These are phyloP conservation scores for Thecophora atra DNA, from an alignment of 2,888 invertebrate genomes.

Conservation along the genomic window DNA sequence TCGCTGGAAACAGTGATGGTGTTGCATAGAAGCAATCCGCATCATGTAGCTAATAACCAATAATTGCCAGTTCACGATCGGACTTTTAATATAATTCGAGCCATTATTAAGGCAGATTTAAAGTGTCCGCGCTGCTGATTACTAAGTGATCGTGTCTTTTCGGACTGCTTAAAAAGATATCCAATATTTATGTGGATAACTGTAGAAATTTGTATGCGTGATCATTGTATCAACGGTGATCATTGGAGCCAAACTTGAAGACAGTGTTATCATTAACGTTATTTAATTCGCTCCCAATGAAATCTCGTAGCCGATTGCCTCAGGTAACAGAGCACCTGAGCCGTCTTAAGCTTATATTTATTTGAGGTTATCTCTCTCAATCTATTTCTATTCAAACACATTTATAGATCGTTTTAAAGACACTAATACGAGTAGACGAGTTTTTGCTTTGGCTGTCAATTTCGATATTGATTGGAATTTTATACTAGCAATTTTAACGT, in stretches of 20 bases:
- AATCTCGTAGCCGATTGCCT: conserved; percentile 4
- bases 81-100: neutral
- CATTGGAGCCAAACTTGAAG: neutral
- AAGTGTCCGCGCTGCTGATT: neutral
- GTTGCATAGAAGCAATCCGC: neutral
- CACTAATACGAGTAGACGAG: too few species aligned
- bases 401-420: neutral
- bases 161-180: neutral
- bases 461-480: neutral
- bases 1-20: neutral
- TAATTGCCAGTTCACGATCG: conserved; percentile 11
- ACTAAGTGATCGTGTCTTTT: conserved; percentile 18
- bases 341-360: neutral
- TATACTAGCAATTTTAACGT: neutral
- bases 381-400: conserved; percentile 6
- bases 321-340: neutral
- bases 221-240: conserved; percentile 10
- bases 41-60: conserved; percentile 7
- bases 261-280: neutral
- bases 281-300: neutral
- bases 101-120: conserved; percentile 1
- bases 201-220: conserved; percentile 10
- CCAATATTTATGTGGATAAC: conserved; percentile 2
- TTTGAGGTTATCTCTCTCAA: conserved; percentile 37
- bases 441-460: conserved; percentile 5